Conservation (phyloP, 2,888 invertebrate species). For the Sipha maydis region DNA sequence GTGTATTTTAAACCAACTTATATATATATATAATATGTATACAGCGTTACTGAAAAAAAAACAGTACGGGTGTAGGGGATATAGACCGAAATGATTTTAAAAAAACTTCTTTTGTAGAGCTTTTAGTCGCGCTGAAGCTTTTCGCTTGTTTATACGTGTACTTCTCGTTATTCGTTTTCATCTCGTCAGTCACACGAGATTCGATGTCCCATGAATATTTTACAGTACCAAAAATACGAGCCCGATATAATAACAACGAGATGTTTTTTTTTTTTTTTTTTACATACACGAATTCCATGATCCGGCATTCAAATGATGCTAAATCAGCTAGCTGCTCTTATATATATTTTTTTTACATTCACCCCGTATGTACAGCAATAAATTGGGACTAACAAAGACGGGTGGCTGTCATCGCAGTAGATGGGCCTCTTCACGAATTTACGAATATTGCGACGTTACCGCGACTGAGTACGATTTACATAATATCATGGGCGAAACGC, state of each 20-base stretch:
- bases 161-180: constrained; percentile 56
- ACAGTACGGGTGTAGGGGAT: background rate
- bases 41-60: constrained; percentile 12
- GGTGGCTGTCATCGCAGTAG: constrained; percentile 39
- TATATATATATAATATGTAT: background rate
- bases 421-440: constrained; percentile 20
- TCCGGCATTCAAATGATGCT: constrained; percentile 58
- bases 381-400: constrained; percentile 44
- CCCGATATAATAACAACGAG: constrained; percentile 47
- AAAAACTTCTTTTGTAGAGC: constrained; percentile 44
- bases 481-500: constrained; percentile 47
- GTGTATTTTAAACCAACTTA: constrained; percentile 30
- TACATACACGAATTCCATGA: constrained; percentile 41
- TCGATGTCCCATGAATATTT: constrained; percentile 62
- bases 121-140: constrained; percentile 42
- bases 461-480: constrained; percentile 22
- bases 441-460: constrained; percentile 1
- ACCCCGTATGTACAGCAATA: constrained; percentile 30
- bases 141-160: constrained; percentile 56
- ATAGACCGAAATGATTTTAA: constrained; percentile 21
- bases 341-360: background rate
- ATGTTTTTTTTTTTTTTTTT: constrained; percentile 30
- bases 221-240: constrained; percentile 44
- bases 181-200: constrained; percentile 55
- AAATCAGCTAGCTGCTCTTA: constrained; percentile 45